Percentiles rank a stretch among this genome's conserved stretches.
Conservation (phyloP, 2,113 vertebrate genomes). For the Corydoras maculifer region DNA sequence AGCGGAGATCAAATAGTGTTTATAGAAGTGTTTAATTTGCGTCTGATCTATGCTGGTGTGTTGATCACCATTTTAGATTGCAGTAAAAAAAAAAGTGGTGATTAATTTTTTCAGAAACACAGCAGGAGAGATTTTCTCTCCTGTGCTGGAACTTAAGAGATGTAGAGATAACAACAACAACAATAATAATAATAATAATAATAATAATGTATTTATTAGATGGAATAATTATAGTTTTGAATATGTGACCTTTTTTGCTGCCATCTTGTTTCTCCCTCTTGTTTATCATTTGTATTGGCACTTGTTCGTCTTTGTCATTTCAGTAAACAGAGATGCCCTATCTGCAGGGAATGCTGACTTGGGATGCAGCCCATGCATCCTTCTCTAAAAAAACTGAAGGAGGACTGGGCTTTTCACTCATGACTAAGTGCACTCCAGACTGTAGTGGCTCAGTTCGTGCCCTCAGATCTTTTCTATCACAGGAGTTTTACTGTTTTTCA, state of each 20-base stretch:
- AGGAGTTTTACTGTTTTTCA: conserved; percentile 24
- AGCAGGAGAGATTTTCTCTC: conserved; percentile 51
- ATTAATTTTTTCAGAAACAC: conserved; percentile 28
- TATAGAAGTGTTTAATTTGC: background rate
- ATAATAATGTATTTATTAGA: conserved; percentile 48
- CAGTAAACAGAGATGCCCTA: conserved; percentile 8
- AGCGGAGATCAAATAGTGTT: background rate
- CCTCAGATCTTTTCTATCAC: conserved; percentile 37
- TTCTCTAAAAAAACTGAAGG: conserved; percentile 6
- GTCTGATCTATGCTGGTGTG: conserved; percentile 31
- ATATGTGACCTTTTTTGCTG: conserved; percentile 61
- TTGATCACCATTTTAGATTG: conserved; percentile 38
- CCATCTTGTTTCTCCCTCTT: conserved; percentile 55
- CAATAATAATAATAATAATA: conserved; percentile 21
- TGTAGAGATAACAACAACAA: background rate
- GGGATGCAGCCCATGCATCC: conserved; percentile 18
- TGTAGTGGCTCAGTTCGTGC: conserved; percentile 25
- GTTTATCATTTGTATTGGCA: conserved; percentile 22
- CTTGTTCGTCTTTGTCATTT: conserved; percentile 10
- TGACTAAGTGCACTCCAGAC: conserved; percentile 37
- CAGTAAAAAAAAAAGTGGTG: conserved; percentile 20
- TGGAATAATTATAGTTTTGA: conserved; percentile 24
- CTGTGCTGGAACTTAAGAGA: conserved; percentile 9
- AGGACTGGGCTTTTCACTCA: conserved; percentile 27
- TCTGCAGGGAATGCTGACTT: conserved; percentile 14